These are phyloP conservation scores for Bombus consobrinus DNA, from an alignment of 1,140 invertebrate genomes.

Conservation along the genomic window DNA sequence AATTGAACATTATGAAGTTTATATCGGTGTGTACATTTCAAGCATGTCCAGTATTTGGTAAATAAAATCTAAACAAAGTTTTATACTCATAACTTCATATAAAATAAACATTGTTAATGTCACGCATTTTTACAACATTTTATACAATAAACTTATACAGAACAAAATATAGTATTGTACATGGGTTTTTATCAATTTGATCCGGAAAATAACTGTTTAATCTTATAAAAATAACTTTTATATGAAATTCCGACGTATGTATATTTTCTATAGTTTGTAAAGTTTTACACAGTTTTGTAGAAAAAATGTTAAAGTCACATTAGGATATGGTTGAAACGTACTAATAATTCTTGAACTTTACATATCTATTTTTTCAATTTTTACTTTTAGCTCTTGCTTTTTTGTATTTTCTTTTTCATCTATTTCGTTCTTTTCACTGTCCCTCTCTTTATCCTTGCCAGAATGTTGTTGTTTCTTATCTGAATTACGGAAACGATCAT, in stretches of 20 bases:
- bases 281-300: constrained; percentile 14
- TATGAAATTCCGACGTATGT: constrained; percentile 11
- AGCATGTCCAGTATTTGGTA: constrained; percentile 30
- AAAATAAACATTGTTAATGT: constrained; percentile 2
- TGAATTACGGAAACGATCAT: constrained; percentile 84
- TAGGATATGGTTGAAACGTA: constrained; percentile 57
- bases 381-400: constrained; percentile 71
- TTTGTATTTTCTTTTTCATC: constrained; percentile 67
- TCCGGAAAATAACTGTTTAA: constrained; percentile 17
- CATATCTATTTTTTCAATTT: constrained; percentile 69
- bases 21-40: constrained; percentile 46
- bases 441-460: constrained; percentile 73
- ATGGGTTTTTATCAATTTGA: background rate
- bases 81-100: background rate
- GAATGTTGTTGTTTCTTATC: constrained; percentile 77
- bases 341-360: constrained; percentile 54
- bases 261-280: background rate
- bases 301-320: constrained; percentile 28
- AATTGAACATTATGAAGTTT: constrained; percentile 54
- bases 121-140: constrained; percentile 24
- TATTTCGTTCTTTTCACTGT: constrained; percentile 68
- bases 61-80: background rate
- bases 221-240: constrained; percentile 1
- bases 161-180: constrained; percentile 9
- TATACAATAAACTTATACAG: constrained; percentile 19